Evolutionary conservation across 2,797 vertebrate species (phyloP), one percentile per base, ranked within the genome.

Genomic region (Sebastes matsubarae): DNA sequence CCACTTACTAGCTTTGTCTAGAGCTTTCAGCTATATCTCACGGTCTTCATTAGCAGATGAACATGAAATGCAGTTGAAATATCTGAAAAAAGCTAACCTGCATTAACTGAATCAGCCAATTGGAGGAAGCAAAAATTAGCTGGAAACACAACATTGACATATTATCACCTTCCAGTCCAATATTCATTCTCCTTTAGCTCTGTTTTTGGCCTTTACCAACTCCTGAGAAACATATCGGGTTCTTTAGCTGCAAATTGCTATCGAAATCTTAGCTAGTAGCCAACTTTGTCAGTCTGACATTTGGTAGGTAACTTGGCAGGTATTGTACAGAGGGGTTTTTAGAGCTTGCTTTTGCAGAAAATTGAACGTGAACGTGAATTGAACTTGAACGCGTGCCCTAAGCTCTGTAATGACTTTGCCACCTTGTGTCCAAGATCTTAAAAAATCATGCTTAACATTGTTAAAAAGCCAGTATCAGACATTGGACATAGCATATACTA

Each of bases 391-490:
- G 13, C 36, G 8, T 32, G 29, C 11, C n/a, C 52, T 76, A 36
- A 24, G 32, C 55, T 24, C 54, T 64, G 16, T 80, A 58, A 81
- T 71, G 69, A 68, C 75, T 79, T 80, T 75, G 9, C 42, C 80
- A 85, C 22, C 65, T 68, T 60, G 32, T 57, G 22, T 6, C 25
- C 18, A 38, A 16, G 25, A 54, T 66, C n/a, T 55, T 67, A 64
- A 66, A 78, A 71, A 64, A 13, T 3, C 14, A 27, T 7, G 3
- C 14, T 55, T 50, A 18, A 65, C 25, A 42, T 42, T 69, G 36
- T 38, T 13, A 29, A 66, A 64, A 64, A 59, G 27, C 9, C 27
- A 24, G 30, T 38, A 10, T 57, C 46, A 68, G 46, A 50, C 24
- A 32, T 5, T 50, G 20, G 11, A n/a, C 24, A 52, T 52, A 52